Percentiles rank a stretch among this genome's conserved stretches.
These are phyloP conservation scores for Orchesella flavescens DNA, from an alignment of 2,888 invertebrate genomes.

Conservation along the genomic window DNA sequence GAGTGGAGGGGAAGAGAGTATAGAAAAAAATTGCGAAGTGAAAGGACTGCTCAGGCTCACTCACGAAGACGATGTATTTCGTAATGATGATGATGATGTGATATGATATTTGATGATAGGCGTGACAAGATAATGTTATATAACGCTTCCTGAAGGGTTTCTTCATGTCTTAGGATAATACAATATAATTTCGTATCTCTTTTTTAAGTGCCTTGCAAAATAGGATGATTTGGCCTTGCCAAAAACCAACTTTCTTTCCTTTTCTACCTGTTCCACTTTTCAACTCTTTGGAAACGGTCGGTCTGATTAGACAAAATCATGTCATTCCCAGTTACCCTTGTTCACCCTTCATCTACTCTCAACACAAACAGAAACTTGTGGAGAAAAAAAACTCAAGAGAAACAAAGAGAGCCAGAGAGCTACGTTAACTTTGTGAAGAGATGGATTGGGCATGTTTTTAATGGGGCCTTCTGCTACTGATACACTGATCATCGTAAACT, in stretches of 20 bases:
- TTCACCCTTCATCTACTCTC: neutral
- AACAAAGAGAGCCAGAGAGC: neutral
- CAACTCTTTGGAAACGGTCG: neutral
- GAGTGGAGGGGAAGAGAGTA: neutral
- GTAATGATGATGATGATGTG: neutral
- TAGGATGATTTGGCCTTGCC: neutral
- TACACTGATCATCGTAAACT: neutral
- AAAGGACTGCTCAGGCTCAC: neutral
- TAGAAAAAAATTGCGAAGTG: neutral
- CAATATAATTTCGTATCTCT: neutral
- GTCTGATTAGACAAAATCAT: neutral
- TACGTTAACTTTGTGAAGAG: neutral
- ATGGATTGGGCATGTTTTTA: no score
- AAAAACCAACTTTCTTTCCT: neutral
- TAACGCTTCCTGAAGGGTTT: neutral
- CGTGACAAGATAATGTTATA: neutral
- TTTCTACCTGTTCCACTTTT: constrained; percentile 7
- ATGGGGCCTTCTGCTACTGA: neutral
- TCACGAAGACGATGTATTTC: neutral
- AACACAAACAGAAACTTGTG: neutral
- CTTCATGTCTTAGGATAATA: neutral
- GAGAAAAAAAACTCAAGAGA: neutral
- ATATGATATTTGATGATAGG: constrained; percentile 17
- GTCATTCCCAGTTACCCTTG: neutral
- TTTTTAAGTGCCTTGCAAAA: neutral